These are phyloP conservation scores for Phacellophora camtschatica DNA, from an alignment of 30 jellyfish, hydroid and myxozoan species.

Conservation along the genomic window DNA sequence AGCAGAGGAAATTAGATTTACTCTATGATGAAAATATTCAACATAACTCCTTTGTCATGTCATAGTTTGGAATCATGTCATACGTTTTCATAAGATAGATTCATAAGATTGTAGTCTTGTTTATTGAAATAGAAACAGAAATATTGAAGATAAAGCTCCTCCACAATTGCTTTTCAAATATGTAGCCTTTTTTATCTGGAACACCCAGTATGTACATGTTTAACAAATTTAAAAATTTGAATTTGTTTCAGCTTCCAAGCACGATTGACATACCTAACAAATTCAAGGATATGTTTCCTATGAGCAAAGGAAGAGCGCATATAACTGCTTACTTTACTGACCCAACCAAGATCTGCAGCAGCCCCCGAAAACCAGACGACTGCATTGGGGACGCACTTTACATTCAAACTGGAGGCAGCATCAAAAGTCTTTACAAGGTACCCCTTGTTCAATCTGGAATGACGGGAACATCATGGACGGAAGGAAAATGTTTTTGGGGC, in stretches of 20 bases:
- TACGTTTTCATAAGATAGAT: too few relatives aligned
- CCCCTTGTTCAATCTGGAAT: conserved; percentile 53
- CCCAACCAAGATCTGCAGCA: conserved; percentile 48
- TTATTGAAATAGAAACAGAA: too few relatives aligned
- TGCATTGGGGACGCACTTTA: conserved; percentile 59
- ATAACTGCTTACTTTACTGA: conserved; percentile 65
- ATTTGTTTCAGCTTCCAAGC: conserved; percentile 12
- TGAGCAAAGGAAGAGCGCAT: conserved; percentile 20
- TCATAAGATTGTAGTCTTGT: too few relatives aligned
- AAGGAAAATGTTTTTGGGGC: conserved; percentile 66
- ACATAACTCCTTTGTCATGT: too few relatives aligned
- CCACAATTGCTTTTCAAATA: too few relatives aligned
- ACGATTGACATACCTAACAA: not conserved
- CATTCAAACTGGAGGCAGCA: conserved; percentile 2
- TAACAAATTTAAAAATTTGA: not conserved
- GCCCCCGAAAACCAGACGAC: not conserved
- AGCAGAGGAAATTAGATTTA: too few relatives aligned
- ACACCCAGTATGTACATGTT: too few relatives aligned
- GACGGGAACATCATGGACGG: conserved; percentile 43
- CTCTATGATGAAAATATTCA: too few relatives aligned
- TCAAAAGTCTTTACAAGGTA: not conserved
- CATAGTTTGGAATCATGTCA: too few relatives aligned
- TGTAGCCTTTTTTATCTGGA: too few relatives aligned
- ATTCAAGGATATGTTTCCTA: conserved; percentile 5
- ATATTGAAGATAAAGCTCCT: too few relatives aligned